Conservation (phyloP, 2,888 invertebrate species). For the Pachliopta kotzebuea region DNA sequence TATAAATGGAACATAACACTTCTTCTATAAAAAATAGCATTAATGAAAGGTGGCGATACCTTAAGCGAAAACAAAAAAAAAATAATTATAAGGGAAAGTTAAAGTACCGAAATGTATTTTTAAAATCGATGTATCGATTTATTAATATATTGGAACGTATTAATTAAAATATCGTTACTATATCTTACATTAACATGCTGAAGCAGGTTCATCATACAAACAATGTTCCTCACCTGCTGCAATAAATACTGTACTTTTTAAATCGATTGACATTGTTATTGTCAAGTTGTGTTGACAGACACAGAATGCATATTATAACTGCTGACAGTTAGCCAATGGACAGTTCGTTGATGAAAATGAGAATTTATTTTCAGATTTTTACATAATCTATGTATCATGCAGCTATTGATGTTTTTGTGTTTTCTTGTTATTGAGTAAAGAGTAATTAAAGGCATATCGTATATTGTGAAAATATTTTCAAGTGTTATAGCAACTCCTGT, state of each 20-base stretch:
- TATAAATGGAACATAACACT: too few relatives aligned
- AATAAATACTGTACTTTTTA: not conserved
- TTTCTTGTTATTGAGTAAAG: constrained; percentile 32
- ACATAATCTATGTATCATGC: constrained; percentile 28
- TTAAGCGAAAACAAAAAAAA: too few relatives aligned
- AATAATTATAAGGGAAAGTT: too few relatives aligned
- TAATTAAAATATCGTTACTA: too few relatives aligned
- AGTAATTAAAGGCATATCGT: constrained; percentile 9
- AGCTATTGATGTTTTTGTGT: constrained; percentile 41
- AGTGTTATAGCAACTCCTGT: constrained; percentile 15
- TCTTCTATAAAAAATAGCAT: too few relatives aligned
- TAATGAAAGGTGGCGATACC: too few relatives aligned
- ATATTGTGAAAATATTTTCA: constrained; percentile 16
- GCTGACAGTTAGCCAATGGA: constrained; percentile 10
- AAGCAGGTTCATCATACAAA: too few relatives aligned
- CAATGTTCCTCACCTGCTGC: not conserved
- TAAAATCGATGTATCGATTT: too few relatives aligned
- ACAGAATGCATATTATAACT: constrained; percentile 5
- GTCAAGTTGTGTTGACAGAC: not conserved
- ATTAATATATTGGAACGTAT: too few relatives aligned
- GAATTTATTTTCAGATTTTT: constrained; percentile 19
- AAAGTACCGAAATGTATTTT: too few relatives aligned
- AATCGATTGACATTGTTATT: not conserved
- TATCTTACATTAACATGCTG: too few relatives aligned
- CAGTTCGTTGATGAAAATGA: constrained; percentile 12